A percentile compares a stretch with the other conserved stretches of the same genome.
These are phyloP conservation scores for Therioaphis trifolii DNA, from an alignment of 2,888 invertebrate species.

Conservation along the genomic window DNA sequence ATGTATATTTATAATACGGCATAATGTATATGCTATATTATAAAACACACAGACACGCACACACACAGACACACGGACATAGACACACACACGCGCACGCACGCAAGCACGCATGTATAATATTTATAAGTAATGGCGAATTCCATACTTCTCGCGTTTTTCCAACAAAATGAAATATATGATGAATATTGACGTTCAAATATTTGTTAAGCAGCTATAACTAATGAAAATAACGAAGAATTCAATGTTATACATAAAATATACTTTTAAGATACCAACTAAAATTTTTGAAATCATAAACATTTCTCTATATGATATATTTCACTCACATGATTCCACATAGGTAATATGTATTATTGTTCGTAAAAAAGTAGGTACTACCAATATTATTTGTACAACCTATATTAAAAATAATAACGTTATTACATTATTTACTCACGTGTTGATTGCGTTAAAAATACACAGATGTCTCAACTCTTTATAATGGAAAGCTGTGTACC, in stretches of 20 bases:
- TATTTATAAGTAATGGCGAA: background rate
- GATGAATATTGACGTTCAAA: background rate
- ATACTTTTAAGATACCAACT: too few relatives aligned
- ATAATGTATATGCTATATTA: too few relatives aligned
- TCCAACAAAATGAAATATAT: background rate
- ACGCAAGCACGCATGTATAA: background rate
- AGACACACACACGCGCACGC: too few relatives aligned
- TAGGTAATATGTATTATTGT: background rate
- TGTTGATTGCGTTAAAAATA: conserved; percentile 43
- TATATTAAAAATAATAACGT: conserved; percentile 46
- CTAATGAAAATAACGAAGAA: background rate
- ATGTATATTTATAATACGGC: conserved; percentile 52
- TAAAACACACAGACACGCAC: conserved; percentile 10
- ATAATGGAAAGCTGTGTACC: conserved; percentile 23
- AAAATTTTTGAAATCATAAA: too few relatives aligned
- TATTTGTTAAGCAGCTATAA: background rate
- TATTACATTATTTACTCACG: conserved; percentile 59
- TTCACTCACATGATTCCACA: background rate
- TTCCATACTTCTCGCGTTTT: background rate
- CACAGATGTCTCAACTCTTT: conserved; percentile 43
- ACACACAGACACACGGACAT: background rate
- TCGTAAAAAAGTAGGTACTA: conserved; percentile 22
- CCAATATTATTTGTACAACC: conserved; percentile 19
- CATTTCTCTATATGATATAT: too few relatives aligned
- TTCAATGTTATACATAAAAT: too few relatives aligned